Evolutionary conservation across 2,113 vertebrate genomes (phyloP), one percentile per base, ranked within the genome.

Genomic region (Larimichthys polyactis): DNA sequence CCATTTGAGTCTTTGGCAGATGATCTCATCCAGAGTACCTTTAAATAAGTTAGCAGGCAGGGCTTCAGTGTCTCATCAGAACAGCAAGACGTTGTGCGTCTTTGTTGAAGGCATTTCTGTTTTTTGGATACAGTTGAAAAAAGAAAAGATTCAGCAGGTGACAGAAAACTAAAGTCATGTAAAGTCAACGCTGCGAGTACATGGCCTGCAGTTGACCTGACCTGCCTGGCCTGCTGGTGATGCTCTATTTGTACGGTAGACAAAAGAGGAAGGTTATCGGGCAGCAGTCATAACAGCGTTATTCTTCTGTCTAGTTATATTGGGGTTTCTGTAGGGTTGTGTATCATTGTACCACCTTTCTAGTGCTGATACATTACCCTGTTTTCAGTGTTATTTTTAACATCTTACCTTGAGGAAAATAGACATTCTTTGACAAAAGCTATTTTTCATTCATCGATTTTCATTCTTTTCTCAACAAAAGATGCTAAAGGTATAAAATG

Each of bases 201-300:
- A 17, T 46, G 66, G 54, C 55, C 70, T 63, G 46, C n/a, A 65
- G 40, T 3, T 78, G 63, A 73, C 75, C 51, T 64, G 62, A 65
- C 58, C 48, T 64, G 66, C 62, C 46, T 12, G 43, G 43, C 20
- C 20, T 51, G 29, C 51, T 80, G 64, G 22, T 5, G 27, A 72
- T 52, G 29, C 43, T 70, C 27, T 32, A 14, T 59, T 64, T 20
- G 17, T n/a, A 77, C 67, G 24, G 43, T 19, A 17, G 29, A 46
- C 16, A 17, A 44, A 7, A 20, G 54, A 20, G 15, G 17, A 62
- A 8, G 16, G 22, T n/a, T 77, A 75, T 51, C 19, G 12, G 44
- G 10, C 63, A 44, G 36, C 44, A 22, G 36, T 16, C 62, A n/a
- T 59, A 3, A 22, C 70, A 52, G n/a, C 7, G 1, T 48, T 4